Base-by-base conservation (phyloP, 2,888 invertebrate genomes). In the Machimus rusticus region DNA sequence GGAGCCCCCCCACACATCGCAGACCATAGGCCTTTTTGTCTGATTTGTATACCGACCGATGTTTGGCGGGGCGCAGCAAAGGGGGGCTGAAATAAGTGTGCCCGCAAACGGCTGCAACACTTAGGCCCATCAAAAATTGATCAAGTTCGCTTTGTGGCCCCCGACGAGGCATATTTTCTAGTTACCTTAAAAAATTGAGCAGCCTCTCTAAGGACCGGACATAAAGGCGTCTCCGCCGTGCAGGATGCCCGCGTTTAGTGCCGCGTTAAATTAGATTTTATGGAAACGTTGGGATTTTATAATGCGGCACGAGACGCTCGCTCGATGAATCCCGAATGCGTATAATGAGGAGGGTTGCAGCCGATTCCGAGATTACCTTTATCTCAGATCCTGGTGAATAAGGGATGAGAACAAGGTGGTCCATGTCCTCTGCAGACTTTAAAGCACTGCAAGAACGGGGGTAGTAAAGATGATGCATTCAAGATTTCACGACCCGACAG, bases 41-140 rank as follows among this genome's bases (percentile, higher is more conserved):
- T 76, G 34, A 37, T 76, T 34, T 76, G 34, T 6, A 19, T 76
- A 76, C 9, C 34, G 9, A 74, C 16, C 16, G 39, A 16, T 19
- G 28, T 16, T 74, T 23, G 5, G n/a, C 51, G 51, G 57, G n/a
- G 23, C 43, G 12, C 4, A 46, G 16, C 43, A 14, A 23, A 9
- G 28, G 28, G 28, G 23, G 19, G 1, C 4, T 2, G 12, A 37
- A n/a, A n/a, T 76, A 37, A n/a, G 76, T 76, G 76, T 34, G 14
- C 14, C 76, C 76, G n/a, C 37, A 82, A 82, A 82, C 37, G 82
- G 82, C 34, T 82, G 34, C 57, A 82, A 82, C 82, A 55, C 57
- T 82, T 82, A 82, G 57, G 37, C n/a, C 55, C 57, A 82, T 82
- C 57, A 82, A 82, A 57, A 82, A 57, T 82, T 82, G 19, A 82